Conservation (phyloP, 2,113 vertebrate species). For the Salvelinus namaycush region DNA sequence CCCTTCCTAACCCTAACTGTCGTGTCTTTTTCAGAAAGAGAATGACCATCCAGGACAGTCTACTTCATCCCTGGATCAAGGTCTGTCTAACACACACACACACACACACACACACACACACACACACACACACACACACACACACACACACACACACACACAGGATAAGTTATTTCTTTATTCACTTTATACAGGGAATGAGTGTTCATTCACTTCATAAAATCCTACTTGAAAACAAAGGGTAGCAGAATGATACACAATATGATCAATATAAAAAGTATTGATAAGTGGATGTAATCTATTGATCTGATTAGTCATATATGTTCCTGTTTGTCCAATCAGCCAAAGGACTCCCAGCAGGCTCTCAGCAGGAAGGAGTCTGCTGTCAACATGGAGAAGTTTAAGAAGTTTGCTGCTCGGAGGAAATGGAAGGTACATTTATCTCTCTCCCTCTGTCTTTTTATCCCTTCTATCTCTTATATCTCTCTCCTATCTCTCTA, state of each 20-base stretch:
- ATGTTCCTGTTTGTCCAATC: conserved; percentile 19
- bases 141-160: too few relatives aligned
- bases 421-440: conserved; percentile 94
- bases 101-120: too few relatives aligned
- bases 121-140: too few relatives aligned
- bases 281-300: neutral
- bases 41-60: conserved; percentile 95
- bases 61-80: conserved; percentile 98
- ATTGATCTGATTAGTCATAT: neutral
- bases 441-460: too few relatives aligned
- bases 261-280: too few relatives aligned
- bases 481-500: too few relatives aligned
- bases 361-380: conserved; percentile 95
- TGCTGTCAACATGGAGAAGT: conserved; percentile 99
- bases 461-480: conserved; percentile 1
- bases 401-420: conserved; percentile 96
- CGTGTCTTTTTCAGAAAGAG: conserved; percentile 80
- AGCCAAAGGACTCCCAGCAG: conserved; percentile 97
- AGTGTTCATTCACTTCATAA: too few relatives aligned
- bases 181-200: too few relatives aligned
- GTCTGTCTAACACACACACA: conserved; percentile 60
- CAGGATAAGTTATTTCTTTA: too few relatives aligned
- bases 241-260: too few relatives aligned
- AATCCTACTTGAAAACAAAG: too few relatives aligned
- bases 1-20: neutral